Base-by-base conservation (phyloP, 1,140 invertebrate genomes). In the Andrena cerasifolii region DNA sequence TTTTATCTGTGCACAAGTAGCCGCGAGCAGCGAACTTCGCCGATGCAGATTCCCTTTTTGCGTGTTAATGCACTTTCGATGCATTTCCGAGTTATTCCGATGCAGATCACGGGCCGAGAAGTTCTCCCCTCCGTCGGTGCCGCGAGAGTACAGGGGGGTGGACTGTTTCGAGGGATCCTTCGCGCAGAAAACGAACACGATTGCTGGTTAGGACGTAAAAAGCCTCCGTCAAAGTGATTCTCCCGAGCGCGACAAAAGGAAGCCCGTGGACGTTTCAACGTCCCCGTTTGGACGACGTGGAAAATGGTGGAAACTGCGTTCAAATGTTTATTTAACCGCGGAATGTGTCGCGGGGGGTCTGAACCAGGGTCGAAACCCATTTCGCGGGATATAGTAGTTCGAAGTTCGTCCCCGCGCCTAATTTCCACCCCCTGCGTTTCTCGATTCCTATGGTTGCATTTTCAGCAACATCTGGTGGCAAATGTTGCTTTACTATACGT, bases 61-160 rank as follows among this genome's bases (percentile, higher is more conserved):
- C 73, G 26, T 67, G 71, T 81, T 81, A 79, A 81, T 80, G 70
- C 58, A 76, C 75, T 87, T 87, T 85, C 80, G 78, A 78, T 85
- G 75, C 75, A 43, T 31, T 66, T 28, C 47, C 62, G 72, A 31
- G 61, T 66, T 75, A 61, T 67, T 58, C 56, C 21, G 28, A 56
- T 40, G 40, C 70, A 53, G 62, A 67, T n/a, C 62, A 62, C 49
- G n/a, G 28, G 7, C 4, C 7, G 3, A n/a, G 14, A 43, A 73
- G 18, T 63, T 71, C 12, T 43, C 18, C 14, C 5, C 12, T 7
- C 6, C 24, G 1, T 7, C 21, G 36, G 21, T 7, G 26, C 43
- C 3, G 0, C 24, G 10, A 16, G 33, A 36, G 40, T 21, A 10
- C 58, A 28, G 58, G 43, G n/a, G 43, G 43, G 21, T 61, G 58